Base-by-base conservation (phyloP, 2,888 invertebrate species). In the Caenorhabditis japonica region DNA sequence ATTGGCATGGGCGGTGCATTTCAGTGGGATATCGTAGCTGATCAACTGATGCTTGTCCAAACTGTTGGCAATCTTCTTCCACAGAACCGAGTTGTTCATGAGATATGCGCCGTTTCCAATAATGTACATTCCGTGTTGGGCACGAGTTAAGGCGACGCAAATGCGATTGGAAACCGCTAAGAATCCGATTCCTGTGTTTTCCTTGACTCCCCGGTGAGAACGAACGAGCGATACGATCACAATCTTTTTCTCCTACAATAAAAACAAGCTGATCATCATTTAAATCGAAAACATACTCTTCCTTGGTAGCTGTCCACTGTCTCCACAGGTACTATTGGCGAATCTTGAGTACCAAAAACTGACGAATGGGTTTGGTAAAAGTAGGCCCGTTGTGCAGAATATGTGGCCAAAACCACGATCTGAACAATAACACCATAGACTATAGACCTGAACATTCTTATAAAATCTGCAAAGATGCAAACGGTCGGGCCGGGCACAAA, bases 141-240 rank as follows among this genome's bases (percentile, higher is more conserved):
- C 94, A 80, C 94, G 89, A 0, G 93, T 93, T 47, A 94, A 88
- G 0, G 88, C 87, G 2, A 88, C 88, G 71, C 86, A 86, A 4
- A 88, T 83, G 12, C 88, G 80, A 66, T 88, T 88, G n/a, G 59
- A 46, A 12, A 80, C 77, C 5, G 53, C 61, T 15, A 88, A 75
- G 71, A 88, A 88, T 21, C 88, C 88, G 55, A 87, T 82, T 15
- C 79, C 74, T 10, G 60, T 43, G 25, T 77, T 72, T 25, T 83
- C 79, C 5, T 13, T 12, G 1, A 41, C 19, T 93, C 41, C 93
- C 91, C 88, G 87, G 88, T 93, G 93, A 85, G 92, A 93, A 84
- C 94, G 90, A 0, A 94, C 94, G 13, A 94, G 88, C 0, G 93
- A 93, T 70, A 94, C 88, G 77, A 94, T 90, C 55, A 94, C 92